Conservation (phyloP, 1,140 invertebrate species). For the Ips nitidus region DNA sequence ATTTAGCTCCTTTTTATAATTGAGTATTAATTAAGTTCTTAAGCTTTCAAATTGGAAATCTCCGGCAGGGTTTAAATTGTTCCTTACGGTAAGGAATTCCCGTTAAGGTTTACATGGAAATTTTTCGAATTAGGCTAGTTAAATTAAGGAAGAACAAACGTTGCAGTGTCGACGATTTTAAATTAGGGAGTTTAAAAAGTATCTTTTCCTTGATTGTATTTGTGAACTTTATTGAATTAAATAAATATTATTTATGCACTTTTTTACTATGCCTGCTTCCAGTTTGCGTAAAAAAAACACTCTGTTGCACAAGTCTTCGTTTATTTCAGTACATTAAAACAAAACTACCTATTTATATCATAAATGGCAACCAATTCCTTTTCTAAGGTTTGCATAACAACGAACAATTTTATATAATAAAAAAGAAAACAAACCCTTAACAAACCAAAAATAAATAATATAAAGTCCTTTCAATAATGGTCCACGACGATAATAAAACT, state of each 20-base stretch:
- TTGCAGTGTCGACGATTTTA: not conserved
- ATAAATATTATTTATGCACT: slow-evolving; percentile 7
- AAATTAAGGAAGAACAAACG: not conserved
- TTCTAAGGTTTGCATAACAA: too few species aligned
- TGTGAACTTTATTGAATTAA: slow-evolving; percentile 5
- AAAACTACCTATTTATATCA: too few species aligned
- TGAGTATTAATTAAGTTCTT: not conserved
- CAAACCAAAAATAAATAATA: too few species aligned
- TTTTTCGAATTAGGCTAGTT: slow-evolving; percentile 1
- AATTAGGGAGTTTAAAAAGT: not conserved
- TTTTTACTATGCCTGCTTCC: not conserved
- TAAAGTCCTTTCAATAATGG: too few species aligned
- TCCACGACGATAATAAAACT: too few species aligned
- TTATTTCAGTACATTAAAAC: not conserved
- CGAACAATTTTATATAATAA: too few species aligned
- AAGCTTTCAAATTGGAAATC: not conserved
- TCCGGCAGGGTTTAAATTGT: slow-evolving; percentile 1
- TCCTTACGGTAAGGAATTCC: slow-evolving; percentile 1
- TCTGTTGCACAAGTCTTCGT: not conserved
- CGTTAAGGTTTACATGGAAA: not conserved
- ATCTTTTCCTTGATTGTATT: not conserved
- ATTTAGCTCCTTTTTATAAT: too few species aligned
- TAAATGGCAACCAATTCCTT: too few species aligned
- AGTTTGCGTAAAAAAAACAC: not conserved
- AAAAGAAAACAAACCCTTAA: too few species aligned